Percentiles rank a stretch among this genome's conserved stretches.
Evolutionary conservation across 2,888 invertebrate genomes (phyloP).

Genomic region (Drosophila bunnanda): DNA sequence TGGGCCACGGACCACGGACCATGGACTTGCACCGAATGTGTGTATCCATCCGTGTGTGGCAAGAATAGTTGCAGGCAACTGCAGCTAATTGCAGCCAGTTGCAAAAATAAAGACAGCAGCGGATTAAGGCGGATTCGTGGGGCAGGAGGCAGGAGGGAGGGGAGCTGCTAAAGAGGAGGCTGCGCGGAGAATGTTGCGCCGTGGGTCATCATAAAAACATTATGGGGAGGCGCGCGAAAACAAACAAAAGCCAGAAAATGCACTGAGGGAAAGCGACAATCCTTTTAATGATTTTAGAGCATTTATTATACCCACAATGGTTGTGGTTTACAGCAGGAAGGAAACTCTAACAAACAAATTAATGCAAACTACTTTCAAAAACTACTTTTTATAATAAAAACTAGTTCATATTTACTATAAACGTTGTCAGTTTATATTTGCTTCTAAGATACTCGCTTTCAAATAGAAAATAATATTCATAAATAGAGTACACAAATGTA

Average conservation of each 20-base stretch:
- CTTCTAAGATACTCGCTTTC: too few species aligned
- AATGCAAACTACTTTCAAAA: background rate
- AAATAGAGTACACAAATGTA: too few species aligned
- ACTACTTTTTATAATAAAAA: too few species aligned
- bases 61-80: slow-evolving; percentile 63
- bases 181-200: slow-evolving; percentile 48
- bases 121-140: slow-evolving; percentile 28
- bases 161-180: background rate
- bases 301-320: background rate
- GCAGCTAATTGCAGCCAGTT: slow-evolving; percentile 75
- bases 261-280: slow-evolving; percentile 4
- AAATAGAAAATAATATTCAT: too few species aligned
- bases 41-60: slow-evolving; percentile 44
- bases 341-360: background rate
- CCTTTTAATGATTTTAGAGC: background rate
- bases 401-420: too few species aligned
- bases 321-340: background rate
- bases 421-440: too few species aligned
- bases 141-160: background rate
- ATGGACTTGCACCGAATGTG: slow-evolving; percentile 4
- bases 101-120: slow-evolving; percentile 66
- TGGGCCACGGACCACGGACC: slow-evolving; percentile 6
- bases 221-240: slow-evolving; percentile 65
- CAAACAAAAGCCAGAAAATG: slow-evolving; percentile 58
- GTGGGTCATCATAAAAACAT: slow-evolving; percentile 80